Evolutionary conservation across 2,888 invertebrate species (phyloP), one percentile per base, ranked within the genome.

Genomic region (Sinotaia quadrata): DNA sequence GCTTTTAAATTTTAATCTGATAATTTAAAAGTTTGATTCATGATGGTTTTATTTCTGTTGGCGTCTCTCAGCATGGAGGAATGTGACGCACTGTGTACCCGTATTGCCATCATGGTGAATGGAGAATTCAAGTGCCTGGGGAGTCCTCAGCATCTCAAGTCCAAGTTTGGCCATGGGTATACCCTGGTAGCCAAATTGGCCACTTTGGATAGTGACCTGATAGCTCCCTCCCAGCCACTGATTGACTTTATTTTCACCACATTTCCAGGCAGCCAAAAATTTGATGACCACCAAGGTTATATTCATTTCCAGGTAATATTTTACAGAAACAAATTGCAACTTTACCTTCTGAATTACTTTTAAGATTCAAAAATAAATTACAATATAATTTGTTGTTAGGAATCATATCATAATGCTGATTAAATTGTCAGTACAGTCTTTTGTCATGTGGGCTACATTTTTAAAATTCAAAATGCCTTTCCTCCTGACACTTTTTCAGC

Each of bases 221-320:
- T 51, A 15, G 54, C 74, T 3, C 62, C 76, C 34, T 69, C 76
- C 10, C 67, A 73, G 21, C 76, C 75, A 10, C 65, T 84, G 7
- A 69, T 76, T 36, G 52, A 76, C 4, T 89, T 89, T 37, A 88
- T 58, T 29, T 10, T 18, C 18, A 36, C n/a, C 1, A 89, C 88
- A 34, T 92, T 93, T 79, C 87, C 90, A 2, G 85, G 85, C n/a
- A 91, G 92, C 73, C 89, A 90, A 0, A 88, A 94, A 4, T 92
- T 92, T 65, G 94, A 94, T 75, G 91, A 92, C 79, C 93, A 94
- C 91, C 92, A 88, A 81, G 88, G 87, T 72, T 75, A 78, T 61
- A 72, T 84, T 15, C 72, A 68, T 41, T 59, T 72, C 21, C 68
- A 72, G 59, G 82, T 87, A 37, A 79, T 82, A 47, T 21, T 41